These are phyloP conservation scores for Apis cerana DNA, from an alignment of 1,140 invertebrate genomes.

Conservation along the genomic window DNA sequence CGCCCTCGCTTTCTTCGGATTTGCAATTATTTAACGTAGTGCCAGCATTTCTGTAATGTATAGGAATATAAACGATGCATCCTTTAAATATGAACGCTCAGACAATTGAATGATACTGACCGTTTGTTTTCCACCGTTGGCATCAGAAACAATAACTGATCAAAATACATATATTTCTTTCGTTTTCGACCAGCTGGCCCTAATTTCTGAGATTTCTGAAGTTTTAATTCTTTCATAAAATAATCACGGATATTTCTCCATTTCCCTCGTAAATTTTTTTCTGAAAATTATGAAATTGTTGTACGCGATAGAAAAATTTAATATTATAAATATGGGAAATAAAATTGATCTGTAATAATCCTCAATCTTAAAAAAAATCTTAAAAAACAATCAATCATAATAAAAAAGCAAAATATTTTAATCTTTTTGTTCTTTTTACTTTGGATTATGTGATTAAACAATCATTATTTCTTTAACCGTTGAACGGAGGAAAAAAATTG, in stretches of 20 bases:
- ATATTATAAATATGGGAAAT: neutral
- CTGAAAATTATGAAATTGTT: conserved; percentile 62
- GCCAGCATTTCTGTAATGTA: conserved; percentile 28
- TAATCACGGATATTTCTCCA: conserved; percentile 78
- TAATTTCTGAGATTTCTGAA: conserved; percentile 61
- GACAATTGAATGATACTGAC: conserved; percentile 52
- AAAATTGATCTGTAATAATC: neutral
- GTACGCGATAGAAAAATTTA: neutral
- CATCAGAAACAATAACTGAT: conserved; percentile 74
- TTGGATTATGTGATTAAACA: neutral
- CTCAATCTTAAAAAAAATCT: neutral
- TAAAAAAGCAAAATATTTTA: neutral
- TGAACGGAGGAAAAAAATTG: neutral
- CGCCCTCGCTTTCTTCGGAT: conserved; percentile 68
- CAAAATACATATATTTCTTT: conserved; percentile 75
- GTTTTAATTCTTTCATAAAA: conserved; percentile 77
- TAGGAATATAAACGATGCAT: neutral
- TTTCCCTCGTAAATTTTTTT: conserved; percentile 73
- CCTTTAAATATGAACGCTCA: conserved; percentile 6
- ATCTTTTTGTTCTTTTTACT: neutral
- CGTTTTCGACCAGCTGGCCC: conserved; percentile 65
- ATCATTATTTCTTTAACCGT: neutral
- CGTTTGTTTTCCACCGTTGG: conserved; percentile 74
- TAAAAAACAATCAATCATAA: neutral
- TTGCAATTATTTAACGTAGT: conserved; percentile 53